Evolutionary conservation across 1,140 invertebrate species (phyloP).

Genomic region (Copidosoma floridanum): DNA sequence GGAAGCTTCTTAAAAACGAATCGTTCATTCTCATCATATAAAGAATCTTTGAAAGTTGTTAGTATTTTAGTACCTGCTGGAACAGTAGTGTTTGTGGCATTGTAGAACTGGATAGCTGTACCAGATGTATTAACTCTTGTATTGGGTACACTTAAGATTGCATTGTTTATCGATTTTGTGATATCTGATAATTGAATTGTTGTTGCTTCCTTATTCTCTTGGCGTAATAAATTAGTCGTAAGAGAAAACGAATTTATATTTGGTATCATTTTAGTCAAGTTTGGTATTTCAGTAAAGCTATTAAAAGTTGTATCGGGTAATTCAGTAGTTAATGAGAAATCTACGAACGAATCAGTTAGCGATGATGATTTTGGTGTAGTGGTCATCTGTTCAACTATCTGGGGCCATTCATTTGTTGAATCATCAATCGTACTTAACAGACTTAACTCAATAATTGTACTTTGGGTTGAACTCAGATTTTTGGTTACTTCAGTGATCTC

Average conservation of each 20-base stretch:
- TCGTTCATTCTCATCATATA: neutral
- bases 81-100: neutral
- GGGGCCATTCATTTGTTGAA: neutral
- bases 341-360: neutral
- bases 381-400: neutral
- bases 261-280: neutral
- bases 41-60: neutral
- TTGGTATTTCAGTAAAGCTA: neutral
- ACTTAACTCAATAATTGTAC: constrained; percentile 10
- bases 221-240: neutral
- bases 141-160: neutral
- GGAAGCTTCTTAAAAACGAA: neutral
- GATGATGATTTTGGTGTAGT: neutral
- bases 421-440: constrained; percentile 20
- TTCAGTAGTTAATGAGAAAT: neutral
- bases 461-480: neutral
- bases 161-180: neutral
- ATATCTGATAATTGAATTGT: neutral
- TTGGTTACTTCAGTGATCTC: constrained; percentile 9
- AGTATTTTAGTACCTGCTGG: constrained; percentile 14
- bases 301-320: neutral
- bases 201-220: neutral
- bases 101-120: constrained; percentile 8
- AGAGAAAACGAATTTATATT: neutral
- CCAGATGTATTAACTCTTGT: neutral